These are phyloP conservation scores for Halocynthia aurantium DNA, from an alignment of 23 tunicate genomes.

Conservation along the genomic window DNA sequence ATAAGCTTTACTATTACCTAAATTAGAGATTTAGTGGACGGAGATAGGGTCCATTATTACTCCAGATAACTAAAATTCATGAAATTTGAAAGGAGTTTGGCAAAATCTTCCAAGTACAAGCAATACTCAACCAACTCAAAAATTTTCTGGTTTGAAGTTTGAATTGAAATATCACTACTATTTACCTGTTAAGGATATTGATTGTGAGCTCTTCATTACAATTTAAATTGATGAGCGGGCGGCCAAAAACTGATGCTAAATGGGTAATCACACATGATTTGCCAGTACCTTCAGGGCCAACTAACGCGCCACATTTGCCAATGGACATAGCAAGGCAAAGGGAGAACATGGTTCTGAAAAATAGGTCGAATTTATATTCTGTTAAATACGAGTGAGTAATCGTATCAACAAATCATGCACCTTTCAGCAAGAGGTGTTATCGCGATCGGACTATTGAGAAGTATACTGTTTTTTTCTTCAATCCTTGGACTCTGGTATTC, in stretches of 20 bases:
- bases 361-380: not conserved
- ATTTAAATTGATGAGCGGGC: slow-evolving; percentile 48
- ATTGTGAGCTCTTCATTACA: slow-evolving; percentile 36
- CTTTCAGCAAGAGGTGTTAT: slow-evolving; percentile 74
- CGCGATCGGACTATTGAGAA: slow-evolving; percentile 19
- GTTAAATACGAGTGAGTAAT: not conserved
- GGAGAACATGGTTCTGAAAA: slow-evolving; percentile 55
- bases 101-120: no score
- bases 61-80: no score
- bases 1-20: no score
- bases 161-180: not conserved
- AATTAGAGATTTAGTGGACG: no score
- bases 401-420: slow-evolving; percentile 10
- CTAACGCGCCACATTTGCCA: slow-evolving; percentile 55
- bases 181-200: slow-evolving; percentile 39
- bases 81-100: no score
- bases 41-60: no score
- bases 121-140: no score
- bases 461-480: not conserved
- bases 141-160: not conserved
- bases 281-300: slow-evolving; percentile 65
- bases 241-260: slow-evolving; percentile 64
- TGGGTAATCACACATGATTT: slow-evolving; percentile 51
- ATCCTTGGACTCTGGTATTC: slow-evolving; percentile 34
- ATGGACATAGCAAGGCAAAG: slow-evolving; percentile 34